Evolutionary conservation across 2,888 invertebrate species (phyloP), one percentile per base, ranked within the genome.

Genomic region (Hemistola chrysoprasaria): DNA sequence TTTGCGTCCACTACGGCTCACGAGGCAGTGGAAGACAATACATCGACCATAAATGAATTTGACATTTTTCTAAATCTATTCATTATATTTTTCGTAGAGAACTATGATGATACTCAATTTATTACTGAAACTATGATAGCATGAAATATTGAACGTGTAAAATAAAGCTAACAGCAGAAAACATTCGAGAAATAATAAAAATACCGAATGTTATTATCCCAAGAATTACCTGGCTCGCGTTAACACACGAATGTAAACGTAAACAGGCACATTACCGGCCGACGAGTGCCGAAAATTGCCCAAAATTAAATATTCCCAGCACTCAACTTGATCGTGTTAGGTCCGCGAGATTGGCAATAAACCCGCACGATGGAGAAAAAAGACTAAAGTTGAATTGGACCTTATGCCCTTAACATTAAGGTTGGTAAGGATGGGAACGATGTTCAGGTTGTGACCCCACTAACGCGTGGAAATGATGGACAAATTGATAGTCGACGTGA

Each of bases 241-340:
- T 16, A 16, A 16, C 16, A 16, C 16, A 16, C n/a, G 9, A 42
- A 42, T 28, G 37, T 30, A 35, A 40, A 59, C 35, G 33, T 54
- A 58, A 56, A 54, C 51, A 51, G 32, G 36, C 10, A 39, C 33
- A 43, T 67, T 59, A 64, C 58, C 47, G 48, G 57, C 47, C 61
- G 71, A 62, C 56, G 62, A 65, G 56, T 61, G 59, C 32, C 65
- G 74, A 73, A 73, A 72, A 68, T 72, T 71, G 70, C 45, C 71
- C 65, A 78, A 84, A 84, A 85, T 84, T 82, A 83, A 81, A 84
- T 84, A 79, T 75, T 76, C 65, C 57, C 66, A 56, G 58, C 71
- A 57, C 68, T 70, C 68, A 64, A 78, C 69, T 71, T 78, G 69
- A 87, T 86, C 71, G 65, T 76, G 93, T 90, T 92, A 82, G 68